Evolutionary conservation across 2,888 invertebrate species (phyloP), one percentile per base, ranked within the genome.

Genomic region (Ormyrus nitidulus): DNA sequence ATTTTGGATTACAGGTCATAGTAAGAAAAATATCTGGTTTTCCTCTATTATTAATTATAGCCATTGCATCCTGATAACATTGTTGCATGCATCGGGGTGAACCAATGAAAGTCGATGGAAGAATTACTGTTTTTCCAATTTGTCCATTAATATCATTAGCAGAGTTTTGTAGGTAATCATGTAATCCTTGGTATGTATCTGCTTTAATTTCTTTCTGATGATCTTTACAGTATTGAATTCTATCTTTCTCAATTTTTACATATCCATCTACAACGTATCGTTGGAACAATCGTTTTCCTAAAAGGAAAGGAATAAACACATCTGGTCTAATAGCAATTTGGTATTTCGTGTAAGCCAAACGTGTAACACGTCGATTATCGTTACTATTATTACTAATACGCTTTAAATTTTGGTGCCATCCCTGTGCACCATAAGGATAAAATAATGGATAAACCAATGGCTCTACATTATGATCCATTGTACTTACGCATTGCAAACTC

Each of bases 401-500:
- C 58, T 44, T 5, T 49, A 72, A 19, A 73, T 80, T 48, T 49
- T 3, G 10, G 53, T 71, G 66, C 73, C 80, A 82, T 10, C 81
- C 81, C 72, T 72, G 79, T 13, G 80, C 76, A 61, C 13, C 13
- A 13, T 13, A 13, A 13, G 13, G 13, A 13, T 13, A 13, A 13
- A 13, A 13, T 13, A 13, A 13, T 13, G 13, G 13, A 13, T 13
- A 13, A 13, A n/a, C 11, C 82, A 81, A 83, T 8, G 82, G 82
- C 71, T 84, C 82, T 7, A 81, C 79, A 62, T 81, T 83, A 53
- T 77, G 77, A 82, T 83, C 71, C 74, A 81, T 75, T 19, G 79
- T 78, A 49, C 81, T 83, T 9, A 83, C 58, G 8, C 6, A 71
- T 75, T 83, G 72, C 58, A 85, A 78, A 34, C 11, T 13, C 80